Base-by-base conservation (phyloP, 1,140 invertebrate species). In the Magallana gigas region DNA sequence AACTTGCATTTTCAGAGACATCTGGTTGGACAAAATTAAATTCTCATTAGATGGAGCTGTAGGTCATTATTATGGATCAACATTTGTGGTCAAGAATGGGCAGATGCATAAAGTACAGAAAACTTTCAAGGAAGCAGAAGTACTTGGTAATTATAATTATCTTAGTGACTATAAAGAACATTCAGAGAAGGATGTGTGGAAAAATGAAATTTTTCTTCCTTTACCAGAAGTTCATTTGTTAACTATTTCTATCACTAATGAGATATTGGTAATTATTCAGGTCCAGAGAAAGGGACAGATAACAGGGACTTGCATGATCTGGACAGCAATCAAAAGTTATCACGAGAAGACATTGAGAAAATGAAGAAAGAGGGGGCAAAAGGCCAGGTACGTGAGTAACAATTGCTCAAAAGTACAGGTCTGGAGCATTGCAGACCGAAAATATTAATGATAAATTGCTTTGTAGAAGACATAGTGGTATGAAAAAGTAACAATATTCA, bases 261-360 rank as follows among this genome's bases (percentile, higher is more conserved):
- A 36, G 36, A 36, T 36, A 36, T 36, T 36, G 36, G 0, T 36
- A 36, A 36, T 82, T 57, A 18, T 57, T 0, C 83, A 91, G 82
- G 36, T 76, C 60, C 84, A 86, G 85, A 82, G 93, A 97, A 97
- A 1, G 95, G 94, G 58, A 89, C 62, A 81, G 98, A 99, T 93
- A 99, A 99, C 94, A 95, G 98, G 90, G 96, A 97, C 83, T 97
- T 99, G 59, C 95, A 96, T 14, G 98, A 98, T 92, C 97, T 98
- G 94, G 97, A 97, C 7, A 96, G 95, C 18, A 98, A 98, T 0
- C 98, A 99, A 94, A 96, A 97, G 91, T 94, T 99, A 2, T 97
- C 97, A 0, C 96, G 96, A 86, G 96, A 97, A 87, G 97, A 98
- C 93, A 98, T 99, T 64, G 94, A 96, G 81, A 96, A 96, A 76